Evolutionary conservation across 1,140 invertebrate genomes (phyloP), one percentile per base, ranked within the genome.

Genomic region (Drosophila tropicalis): DNA sequence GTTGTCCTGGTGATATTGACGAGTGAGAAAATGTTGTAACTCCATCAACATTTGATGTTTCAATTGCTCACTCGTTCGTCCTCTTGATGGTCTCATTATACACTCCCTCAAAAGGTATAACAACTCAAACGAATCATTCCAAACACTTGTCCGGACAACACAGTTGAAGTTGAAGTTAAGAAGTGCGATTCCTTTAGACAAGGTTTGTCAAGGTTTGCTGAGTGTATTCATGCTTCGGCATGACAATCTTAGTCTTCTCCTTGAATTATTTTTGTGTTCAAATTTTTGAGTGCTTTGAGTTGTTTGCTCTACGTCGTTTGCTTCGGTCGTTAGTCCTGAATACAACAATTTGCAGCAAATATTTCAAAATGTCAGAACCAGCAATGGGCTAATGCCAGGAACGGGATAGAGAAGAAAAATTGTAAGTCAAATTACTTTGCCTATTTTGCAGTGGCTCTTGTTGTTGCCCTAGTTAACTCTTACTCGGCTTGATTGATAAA

Each of bases 361-460:
- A 86, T 87, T 79, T 87, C 83, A 86, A 86, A 86, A 87, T 86
- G 83, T 87, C 82, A 86, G 83, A 67, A 62, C 6, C 79, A 87
- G 82, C 83, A 75, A 62, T 63, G 79, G 76, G 76, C 65, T 79
- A 87, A 78, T 77, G 74, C 72, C 78, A 70, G 10, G 34, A 9
- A 36, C 7, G 34, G 34, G 60, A 47, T 34, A 3, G 41, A 62
- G 54, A 71, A 55, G 70, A 62, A 77, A 85, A 76, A 60, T 55
- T 77, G 62, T 22, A 62, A 19, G 40, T 76, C 66, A 70, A 54
- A 70, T 76, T 76, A 70, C 66, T 63, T 76, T 62, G 72, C 72
- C 72, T 62, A 62, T 51, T 22, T 51, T 51, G 9, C 9, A 51
- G 44, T 44, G 10, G 15, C n/a, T 13, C 4, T 47, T 41, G 4